These are phyloP conservation scores for Parnassius orleans DNA, from an alignment of 2,888 invertebrate species.

Conservation along the genomic window DNA sequence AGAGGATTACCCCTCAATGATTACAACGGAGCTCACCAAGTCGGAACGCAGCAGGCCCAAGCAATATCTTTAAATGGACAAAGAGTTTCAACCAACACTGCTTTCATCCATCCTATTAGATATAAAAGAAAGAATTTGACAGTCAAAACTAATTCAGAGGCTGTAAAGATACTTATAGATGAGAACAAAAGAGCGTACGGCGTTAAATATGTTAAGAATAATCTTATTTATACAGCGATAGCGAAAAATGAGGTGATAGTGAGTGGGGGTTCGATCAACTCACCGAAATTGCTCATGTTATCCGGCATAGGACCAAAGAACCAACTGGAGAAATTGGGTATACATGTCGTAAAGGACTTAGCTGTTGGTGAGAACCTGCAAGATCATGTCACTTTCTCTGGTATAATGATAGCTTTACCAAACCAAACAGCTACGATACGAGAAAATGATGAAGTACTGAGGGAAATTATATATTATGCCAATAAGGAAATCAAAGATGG, in stretches of 20 bases:
- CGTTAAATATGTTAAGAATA: conserved; percentile 44
- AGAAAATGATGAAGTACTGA: conserved; percentile 53
- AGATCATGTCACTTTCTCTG: conserved; percentile 65
- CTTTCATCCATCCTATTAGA: conserved; percentile 84
- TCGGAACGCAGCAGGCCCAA: conserved; percentile 82
- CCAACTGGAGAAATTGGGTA: conserved; percentile 47
- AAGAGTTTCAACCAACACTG: conserved; percentile 82
- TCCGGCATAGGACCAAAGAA: conserved; percentile 62
- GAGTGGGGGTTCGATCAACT: conserved; percentile 54
- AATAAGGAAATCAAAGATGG: conserved; percentile 55
- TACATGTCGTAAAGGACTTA: conserved; percentile 50
- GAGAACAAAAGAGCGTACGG: conserved; percentile 54
- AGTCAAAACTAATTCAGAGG: conserved; percentile 75
- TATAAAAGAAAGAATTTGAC: conserved; percentile 72
- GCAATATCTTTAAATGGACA: conserved; percentile 76
- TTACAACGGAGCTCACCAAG: conserved; percentile 74
- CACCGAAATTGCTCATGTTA: conserved; percentile 59
- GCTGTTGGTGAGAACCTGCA: conserved; percentile 64
- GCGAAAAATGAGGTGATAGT: conserved; percentile 61
- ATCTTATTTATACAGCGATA: conserved; percentile 39
- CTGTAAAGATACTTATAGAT: conserved; percentile 79
- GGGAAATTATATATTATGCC: conserved; percentile 61
- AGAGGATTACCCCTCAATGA: conserved; percentile 80
- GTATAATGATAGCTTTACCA: conserved; percentile 72
- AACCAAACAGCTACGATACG: conserved; percentile 72